A percentile compares a stretch with the other conserved stretches of the same genome.
Conservation (phyloP, 2,797 vertebrate genomes). For the Chrysocyon brachyurus region DNA sequence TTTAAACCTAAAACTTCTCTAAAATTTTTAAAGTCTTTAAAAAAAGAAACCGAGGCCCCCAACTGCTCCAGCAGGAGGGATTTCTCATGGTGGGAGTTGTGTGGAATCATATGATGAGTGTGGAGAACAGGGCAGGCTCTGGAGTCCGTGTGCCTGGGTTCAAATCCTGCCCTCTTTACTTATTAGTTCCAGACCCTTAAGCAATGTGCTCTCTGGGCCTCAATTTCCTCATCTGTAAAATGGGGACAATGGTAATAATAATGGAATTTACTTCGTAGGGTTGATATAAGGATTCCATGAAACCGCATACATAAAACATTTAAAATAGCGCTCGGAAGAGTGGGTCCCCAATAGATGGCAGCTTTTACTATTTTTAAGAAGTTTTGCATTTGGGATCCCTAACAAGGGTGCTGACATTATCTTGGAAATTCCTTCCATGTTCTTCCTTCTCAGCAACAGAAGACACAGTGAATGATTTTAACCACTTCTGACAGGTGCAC, state of each 20-base stretch:
- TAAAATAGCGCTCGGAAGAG: not conserved
- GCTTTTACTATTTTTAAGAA: conserved; percentile 8
- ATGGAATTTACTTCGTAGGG: not conserved
- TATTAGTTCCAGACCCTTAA: not conserved
- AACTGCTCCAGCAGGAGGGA: not conserved
- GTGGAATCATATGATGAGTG: fast-evolving
- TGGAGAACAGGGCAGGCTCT: not conserved
- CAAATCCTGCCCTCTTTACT: not conserved
- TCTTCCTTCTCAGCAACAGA: not conserved
- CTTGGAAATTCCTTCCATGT: not conserved
- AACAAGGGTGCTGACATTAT: not conserved
- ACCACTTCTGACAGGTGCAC: not conserved
- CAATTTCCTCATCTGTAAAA: not conserved
- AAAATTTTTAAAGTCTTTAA: not conserved
- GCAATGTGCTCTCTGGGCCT: not conserved
- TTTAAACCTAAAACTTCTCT: not conserved
- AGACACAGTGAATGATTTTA: not conserved
- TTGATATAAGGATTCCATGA: not conserved
- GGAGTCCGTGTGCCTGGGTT: not conserved
- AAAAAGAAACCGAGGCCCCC: fast-evolving
- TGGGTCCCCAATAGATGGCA: not conserved
- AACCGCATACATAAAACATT: not conserved
- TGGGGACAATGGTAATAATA: not conserved
- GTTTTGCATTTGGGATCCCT: not conserved
- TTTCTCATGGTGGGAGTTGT: not conserved